Evolutionary conservation across 2,113 vertebrate species (phyloP), one percentile per base, ranked within the genome.

Genomic region (Aegotheles bennettii): DNA sequence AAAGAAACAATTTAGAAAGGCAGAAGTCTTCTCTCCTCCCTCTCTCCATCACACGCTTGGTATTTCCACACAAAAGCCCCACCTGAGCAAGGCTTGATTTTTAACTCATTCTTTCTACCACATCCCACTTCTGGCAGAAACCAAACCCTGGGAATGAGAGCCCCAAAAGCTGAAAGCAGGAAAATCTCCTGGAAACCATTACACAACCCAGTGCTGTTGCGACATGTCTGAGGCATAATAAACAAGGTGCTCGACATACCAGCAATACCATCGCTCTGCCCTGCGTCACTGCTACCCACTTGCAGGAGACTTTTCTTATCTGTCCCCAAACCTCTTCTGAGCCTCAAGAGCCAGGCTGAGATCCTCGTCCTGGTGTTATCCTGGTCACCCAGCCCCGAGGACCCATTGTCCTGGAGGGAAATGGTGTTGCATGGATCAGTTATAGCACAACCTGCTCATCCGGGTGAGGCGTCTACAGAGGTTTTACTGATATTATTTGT

Each of bases 211-310:
- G 84, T 7, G 25, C 77, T 95, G 96, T 95, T 94, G 93, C 48
- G 18, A 96, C 93, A 95, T 0, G 80, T 67, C 47, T 53, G 68
- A 67, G 73, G 76, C 67, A 28, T 16, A 92, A 94, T 14, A 92
- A 96, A 95, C 90, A 96, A 84, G 88, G 92, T 95, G 81, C 93
- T 96, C 16, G 3, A 59, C 94, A 95, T 94, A 84, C 94, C 93
- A 92, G 90, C 92, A 81, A 90, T 96, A 77, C 94, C 94, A 89
- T 29, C 2, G 11, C 70, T 89, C 74, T 91, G 81, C 70, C 89
- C 92, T 38, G 36, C 60, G 11, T 90, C 95, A 92, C 73, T 63
- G 74, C 93, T 89, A 95, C 89, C 91, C 95, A 92, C 87, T 93
- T 78, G 76, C 56, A 67, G 71, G 70, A 95, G 64, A 74, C 91